Conservation (phyloP, 1,140 invertebrate species). For the Magallana gigas region DNA sequence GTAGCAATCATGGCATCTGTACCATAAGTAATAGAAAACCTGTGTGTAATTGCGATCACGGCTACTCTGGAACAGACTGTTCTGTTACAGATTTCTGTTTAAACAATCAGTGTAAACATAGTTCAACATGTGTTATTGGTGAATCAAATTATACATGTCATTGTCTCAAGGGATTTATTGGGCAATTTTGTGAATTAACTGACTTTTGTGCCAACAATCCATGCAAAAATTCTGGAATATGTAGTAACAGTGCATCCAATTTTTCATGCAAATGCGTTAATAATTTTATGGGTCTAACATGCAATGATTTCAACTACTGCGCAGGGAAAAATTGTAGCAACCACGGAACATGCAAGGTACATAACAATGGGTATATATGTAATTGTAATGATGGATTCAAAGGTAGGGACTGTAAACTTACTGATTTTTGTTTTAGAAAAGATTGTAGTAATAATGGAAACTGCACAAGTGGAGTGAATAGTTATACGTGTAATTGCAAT, state of each 20-base stretch:
- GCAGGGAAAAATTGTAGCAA: background rate
- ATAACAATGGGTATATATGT: background rate
- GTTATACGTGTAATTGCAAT: slow-evolving; percentile 25
- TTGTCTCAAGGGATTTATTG: background rate
- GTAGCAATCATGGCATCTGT: background rate
- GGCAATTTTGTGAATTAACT: background rate
- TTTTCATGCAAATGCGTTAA: background rate
- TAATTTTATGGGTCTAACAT: background rate
- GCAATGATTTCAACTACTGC: background rate
- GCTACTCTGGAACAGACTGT: slow-evolving; percentile 13
- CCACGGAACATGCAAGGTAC: background rate
- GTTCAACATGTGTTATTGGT: background rate
- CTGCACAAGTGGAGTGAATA: background rate
- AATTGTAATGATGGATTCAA: slow-evolving; percentile 6
- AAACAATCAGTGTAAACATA: background rate
- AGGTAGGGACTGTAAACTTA: background rate
- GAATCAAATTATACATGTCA: background rate
- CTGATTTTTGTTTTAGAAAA: background rate
- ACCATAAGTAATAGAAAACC: no score
- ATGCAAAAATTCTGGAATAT: background rate
- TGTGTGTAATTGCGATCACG: background rate
- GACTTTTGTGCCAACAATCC: background rate
- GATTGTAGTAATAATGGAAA: background rate
- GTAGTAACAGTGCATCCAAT: background rate
- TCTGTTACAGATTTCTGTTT: background rate